Percentiles rank a stretch among this genome's conserved stretches.
Conservation (phyloP, 2,888 invertebrate genomes). For the Glaucopsyche alexis region DNA sequence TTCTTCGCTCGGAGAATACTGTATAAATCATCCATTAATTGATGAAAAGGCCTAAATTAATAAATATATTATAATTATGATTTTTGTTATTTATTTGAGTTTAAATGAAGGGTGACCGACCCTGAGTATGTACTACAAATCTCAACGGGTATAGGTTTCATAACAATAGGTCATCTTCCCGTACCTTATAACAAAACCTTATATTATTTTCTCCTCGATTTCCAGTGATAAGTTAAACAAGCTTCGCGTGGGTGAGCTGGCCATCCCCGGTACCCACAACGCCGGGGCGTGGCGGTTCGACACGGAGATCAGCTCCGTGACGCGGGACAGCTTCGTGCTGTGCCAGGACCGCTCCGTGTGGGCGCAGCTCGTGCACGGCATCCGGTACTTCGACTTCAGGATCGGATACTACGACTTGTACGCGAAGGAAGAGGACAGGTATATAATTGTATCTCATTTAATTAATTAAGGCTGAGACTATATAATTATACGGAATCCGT, state of each 20-base stretch:
- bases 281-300: slow-evolving; percentile 76
- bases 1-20: too few species aligned
- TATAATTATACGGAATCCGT: too few species aligned
- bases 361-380: slow-evolving; percentile 91
- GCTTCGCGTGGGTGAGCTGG: slow-evolving; percentile 70
- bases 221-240: slow-evolving; percentile 60
- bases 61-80: too few species aligned
- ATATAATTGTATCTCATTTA: slow-evolving; percentile 30
- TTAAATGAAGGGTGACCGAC: too few species aligned
- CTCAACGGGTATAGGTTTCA: too few species aligned
- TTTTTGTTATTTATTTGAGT: too few species aligned
- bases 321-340: slow-evolving; percentile 66
- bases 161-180: too few species aligned
- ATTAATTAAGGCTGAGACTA: too few species aligned
- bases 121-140: too few species aligned
- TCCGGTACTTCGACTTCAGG: slow-evolving; percentile 89
- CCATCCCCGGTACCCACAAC: slow-evolving; percentile 77
- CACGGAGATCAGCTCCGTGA: slow-evolving; percentile 67
- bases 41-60: too few species aligned
- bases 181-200: too few species aligned
- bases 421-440: slow-evolving; percentile 63
- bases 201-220: neutral
- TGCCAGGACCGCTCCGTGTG: slow-evolving; percentile 89
- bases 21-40: too few species aligned
- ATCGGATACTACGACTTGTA: slow-evolving; percentile 83